These are phyloP conservation scores for Monodelphis domestica DNA, from an alignment of 2,797 vertebrate genomes.

Conservation along the genomic window DNA sequence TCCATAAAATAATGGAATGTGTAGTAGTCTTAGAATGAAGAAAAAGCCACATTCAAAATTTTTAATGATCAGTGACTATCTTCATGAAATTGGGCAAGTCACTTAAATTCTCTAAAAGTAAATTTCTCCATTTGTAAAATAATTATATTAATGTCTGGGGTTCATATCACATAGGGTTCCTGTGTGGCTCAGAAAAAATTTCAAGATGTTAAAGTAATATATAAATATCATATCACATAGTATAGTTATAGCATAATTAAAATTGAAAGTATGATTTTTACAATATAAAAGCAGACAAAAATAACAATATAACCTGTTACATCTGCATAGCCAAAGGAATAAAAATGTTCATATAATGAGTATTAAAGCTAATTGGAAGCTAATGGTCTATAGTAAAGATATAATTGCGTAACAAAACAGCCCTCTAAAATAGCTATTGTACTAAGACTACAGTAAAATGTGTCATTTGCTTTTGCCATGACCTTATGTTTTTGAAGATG, in stretches of 20 bases:
- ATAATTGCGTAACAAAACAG: conserved; percentile 62
- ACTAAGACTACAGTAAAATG: conserved; percentile 27
- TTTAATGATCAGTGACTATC: neutral
- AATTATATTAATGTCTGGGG: neutral
- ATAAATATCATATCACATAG: too few relatives aligned
- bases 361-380: conserved; percentile 56
- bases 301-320: neutral
- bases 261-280: neutral
- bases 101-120: neutral
- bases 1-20: neutral
- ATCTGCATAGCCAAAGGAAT: conserved; percentile 2
- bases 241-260: too few relatives aligned
- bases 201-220: neutral
- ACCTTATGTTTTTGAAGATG: conserved; percentile 59
- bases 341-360: neutral
- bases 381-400: conserved; percentile 34
- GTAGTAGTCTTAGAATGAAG: neutral
- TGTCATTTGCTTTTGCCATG: neutral
- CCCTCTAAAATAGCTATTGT: conserved; percentile 41
- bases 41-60: neutral
- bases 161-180: neutral
- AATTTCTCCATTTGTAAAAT: neutral
- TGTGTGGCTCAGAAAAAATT: neutral
- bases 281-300: neutral
- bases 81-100: neutral